Evolutionary conservation across 2,797 vertebrate species (phyloP).

Genomic region (Lagorchestes hirsutus): DNA sequence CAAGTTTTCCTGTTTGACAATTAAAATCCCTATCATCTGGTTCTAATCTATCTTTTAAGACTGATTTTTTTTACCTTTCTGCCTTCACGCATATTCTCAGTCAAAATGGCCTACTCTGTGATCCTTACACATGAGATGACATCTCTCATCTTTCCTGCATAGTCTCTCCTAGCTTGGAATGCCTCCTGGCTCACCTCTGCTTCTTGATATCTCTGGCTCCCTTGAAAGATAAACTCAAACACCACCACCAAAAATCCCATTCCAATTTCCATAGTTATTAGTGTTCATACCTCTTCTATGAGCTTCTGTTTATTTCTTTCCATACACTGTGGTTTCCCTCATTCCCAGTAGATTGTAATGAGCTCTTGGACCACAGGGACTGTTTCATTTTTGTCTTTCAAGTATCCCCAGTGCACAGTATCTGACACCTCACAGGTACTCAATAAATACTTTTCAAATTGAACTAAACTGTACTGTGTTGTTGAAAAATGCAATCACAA

Average conservation of each 20-base stretch:
- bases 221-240: background rate
- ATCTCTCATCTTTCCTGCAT: background rate
- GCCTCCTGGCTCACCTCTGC: background rate
- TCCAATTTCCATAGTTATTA: background rate
- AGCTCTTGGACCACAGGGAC: background rate
- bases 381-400: background rate
- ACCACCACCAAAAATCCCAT: background rate
- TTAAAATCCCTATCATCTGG: background rate
- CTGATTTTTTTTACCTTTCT: background rate
- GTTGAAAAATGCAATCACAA: background rate
- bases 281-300: background rate
- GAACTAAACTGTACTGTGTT: background rate
- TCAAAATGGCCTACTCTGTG: background rate
- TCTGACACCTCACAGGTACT: background rate
- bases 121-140: background rate
- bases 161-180: background rate
- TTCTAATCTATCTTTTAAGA: background rate
- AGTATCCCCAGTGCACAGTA: background rate
- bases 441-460: background rate
- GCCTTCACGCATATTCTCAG: background rate
- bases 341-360: background rate
- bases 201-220: background rate
- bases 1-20: background rate
- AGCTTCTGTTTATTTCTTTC: background rate
- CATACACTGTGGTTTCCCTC: background rate